A percentile compares a stretch with the other conserved stretches of the same genome.
Conservation (phyloP, 2,888 invertebrate species). For the Synanthedon tipuliformis region DNA sequence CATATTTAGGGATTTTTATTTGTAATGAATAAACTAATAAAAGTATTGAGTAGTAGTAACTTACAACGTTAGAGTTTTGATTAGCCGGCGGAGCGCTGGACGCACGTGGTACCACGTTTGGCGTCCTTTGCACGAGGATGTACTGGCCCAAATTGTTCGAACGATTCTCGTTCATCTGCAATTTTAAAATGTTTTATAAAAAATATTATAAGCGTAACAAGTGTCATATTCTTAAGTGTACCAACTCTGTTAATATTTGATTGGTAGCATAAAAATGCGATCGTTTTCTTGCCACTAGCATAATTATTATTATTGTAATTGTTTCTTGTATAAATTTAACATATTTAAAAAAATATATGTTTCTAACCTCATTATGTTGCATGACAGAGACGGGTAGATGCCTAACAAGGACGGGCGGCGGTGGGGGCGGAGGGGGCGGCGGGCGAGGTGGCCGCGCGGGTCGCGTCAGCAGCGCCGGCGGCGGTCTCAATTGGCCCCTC, state of each 20-base stretch:
- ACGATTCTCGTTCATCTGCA: constrained; percentile 72
- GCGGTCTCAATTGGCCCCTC: constrained; percentile 86
- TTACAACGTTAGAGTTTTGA: constrained; percentile 65
- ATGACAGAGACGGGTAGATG: constrained; percentile 75
- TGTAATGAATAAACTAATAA: not conserved
- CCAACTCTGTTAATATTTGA: too few relatives aligned
- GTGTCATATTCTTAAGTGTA: too few relatives aligned
- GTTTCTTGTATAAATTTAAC: too few relatives aligned
- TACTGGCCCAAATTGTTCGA: constrained; percentile 80
- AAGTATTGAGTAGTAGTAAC: not conserved
- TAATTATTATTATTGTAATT: too few relatives aligned
- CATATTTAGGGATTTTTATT: not conserved
- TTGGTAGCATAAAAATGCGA: too few relatives aligned
- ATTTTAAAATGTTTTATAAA: constrained; percentile 3
- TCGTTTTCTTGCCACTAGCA: too few relatives aligned
- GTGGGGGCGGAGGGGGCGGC: constrained; percentile 43
- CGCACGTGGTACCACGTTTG: constrained; percentile 80
- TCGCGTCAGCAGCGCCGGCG: constrained; percentile 78
- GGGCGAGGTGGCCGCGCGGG: constrained; percentile 43
- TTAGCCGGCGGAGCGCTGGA: constrained; percentile 86
- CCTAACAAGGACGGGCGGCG: constrained; percentile 56
- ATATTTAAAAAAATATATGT: too few relatives aligned
- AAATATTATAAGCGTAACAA: too few relatives aligned
- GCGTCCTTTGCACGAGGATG: constrained; percentile 82
- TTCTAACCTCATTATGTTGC: constrained; percentile 46